Conservation (phyloP, 2,113 vertebrate species). For the Puma concolor region DNA sequence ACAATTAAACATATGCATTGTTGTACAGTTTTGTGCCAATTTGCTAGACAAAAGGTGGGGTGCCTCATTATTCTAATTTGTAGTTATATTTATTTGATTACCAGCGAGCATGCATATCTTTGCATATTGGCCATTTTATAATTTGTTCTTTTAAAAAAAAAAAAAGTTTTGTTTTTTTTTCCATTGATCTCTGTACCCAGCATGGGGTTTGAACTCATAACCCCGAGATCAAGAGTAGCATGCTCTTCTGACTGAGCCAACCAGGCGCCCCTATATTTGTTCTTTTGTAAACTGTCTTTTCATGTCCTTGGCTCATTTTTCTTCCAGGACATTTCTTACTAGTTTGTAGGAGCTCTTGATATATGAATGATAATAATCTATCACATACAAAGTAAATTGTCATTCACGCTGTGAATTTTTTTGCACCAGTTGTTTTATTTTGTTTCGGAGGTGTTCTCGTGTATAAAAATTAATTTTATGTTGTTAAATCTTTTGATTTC, state of each 20-base stretch:
- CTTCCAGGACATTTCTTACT: conserved; percentile 21
- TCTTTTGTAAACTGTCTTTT: neutral
- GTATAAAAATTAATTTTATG: neutral
- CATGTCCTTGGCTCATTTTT: neutral
- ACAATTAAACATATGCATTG: neutral
- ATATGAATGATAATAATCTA: neutral
- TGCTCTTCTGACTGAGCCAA: neutral
- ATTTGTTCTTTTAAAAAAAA: neutral
- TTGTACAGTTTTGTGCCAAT: neutral
- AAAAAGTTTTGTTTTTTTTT: neutral
- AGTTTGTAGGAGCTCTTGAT: conserved; percentile 19
- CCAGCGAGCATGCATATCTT: neutral
- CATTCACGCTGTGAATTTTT: neutral
- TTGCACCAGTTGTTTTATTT: neutral
- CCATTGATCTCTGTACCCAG: neutral
- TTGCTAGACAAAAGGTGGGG: neutral
- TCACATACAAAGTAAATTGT: neutral
- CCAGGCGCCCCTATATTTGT: neutral
- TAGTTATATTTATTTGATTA: neutral
- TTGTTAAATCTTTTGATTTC: conserved; percentile 51
- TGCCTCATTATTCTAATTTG: neutral
- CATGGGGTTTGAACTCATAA: neutral
- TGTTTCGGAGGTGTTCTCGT: conserved; percentile 1
- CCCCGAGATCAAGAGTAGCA: neutral
- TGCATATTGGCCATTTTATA: neutral